Evolutionary conservation across 2,888 invertebrate species (phyloP).

Genomic region (Trissolcus brochymenae): DNA sequence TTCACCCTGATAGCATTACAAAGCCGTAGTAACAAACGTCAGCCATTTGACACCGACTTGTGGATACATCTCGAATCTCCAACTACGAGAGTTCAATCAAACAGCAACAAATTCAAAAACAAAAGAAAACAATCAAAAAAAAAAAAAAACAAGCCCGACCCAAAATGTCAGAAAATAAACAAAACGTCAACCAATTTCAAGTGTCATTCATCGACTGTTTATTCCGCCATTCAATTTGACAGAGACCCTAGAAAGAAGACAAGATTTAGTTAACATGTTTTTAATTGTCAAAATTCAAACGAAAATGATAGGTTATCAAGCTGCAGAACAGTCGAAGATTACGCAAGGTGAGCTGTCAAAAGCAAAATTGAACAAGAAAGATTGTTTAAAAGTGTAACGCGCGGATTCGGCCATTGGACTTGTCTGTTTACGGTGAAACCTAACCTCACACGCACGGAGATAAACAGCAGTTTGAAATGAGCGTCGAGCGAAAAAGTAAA

Average conservation of each 20-base stretch:
- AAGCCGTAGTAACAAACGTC: slow-evolving; percentile 23
- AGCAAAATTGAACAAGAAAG: neutral
- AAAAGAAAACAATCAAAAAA: neutral
- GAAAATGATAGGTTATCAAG: no score
- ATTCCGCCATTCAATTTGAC: no score
- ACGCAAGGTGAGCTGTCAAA: no score
- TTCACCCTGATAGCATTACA: slow-evolving; percentile 18
- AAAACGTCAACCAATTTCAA: no score
- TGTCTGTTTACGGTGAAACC: slow-evolving; percentile 45
- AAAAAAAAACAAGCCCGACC: neutral
- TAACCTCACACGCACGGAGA: slow-evolving; percentile 31
- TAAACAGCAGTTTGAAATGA: neutral
- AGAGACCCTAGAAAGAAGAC: no score
- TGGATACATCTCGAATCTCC: neutral
- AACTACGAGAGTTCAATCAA: neutral
- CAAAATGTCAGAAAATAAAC: neutral
- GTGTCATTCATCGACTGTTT: no score
- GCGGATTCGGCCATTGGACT: slow-evolving; percentile 29
- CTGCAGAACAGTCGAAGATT: no score
- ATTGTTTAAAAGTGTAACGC: neutral
- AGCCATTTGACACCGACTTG: slow-evolving; percentile 25
- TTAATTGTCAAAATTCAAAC: no score
- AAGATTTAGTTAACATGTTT: no score
- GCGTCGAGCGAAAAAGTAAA: neutral
- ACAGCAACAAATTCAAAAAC: neutral